These are phyloP conservation scores for Leptobrachium leishanense DNA, from an alignment of 2,113 vertebrate species.

Conservation along the genomic window DNA sequence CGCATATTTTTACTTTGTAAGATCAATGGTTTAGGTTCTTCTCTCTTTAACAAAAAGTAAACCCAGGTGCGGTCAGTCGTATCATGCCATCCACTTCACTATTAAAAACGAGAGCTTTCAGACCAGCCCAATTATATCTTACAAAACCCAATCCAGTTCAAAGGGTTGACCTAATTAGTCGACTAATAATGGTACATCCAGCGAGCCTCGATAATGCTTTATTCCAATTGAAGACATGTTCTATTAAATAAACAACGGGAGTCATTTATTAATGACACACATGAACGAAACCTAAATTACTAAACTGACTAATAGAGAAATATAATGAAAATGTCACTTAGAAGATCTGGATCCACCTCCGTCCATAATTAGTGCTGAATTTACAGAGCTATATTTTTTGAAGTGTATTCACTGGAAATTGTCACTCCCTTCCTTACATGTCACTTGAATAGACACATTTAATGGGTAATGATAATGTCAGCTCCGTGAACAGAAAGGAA, in stretches of 20 bases:
- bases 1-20: no score
- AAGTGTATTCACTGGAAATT: conserved; percentile 74
- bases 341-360: neutral
- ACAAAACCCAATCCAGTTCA: no score
- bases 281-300: conserved; percentile 56
- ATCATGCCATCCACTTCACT: no score
- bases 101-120: no score
- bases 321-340: conserved; percentile 71
- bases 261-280: conserved; percentile 18
- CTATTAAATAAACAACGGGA: conserved; percentile 28
- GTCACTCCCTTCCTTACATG: conserved; percentile 68
- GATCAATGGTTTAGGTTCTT: no score
- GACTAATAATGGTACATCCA: neutral
- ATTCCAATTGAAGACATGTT: neutral
- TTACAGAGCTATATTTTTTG: conserved; percentile 8
- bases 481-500: no score
- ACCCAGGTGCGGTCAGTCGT: no score
- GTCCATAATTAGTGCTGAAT: conserved; percentile 12
- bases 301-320: conserved; percentile 72
- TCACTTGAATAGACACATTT: conserved; percentile 69
- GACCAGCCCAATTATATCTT: no score
- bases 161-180: no score
- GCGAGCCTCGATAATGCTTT: neutral
- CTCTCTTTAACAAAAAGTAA: no score
- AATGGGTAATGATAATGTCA: conserved; percentile 66